Percentiles rank a stretch among this genome's conserved stretches.
Evolutionary conservation across 2,113 vertebrate genomes (phyloP).

Genomic region (Syngnathus floridae): DNA sequence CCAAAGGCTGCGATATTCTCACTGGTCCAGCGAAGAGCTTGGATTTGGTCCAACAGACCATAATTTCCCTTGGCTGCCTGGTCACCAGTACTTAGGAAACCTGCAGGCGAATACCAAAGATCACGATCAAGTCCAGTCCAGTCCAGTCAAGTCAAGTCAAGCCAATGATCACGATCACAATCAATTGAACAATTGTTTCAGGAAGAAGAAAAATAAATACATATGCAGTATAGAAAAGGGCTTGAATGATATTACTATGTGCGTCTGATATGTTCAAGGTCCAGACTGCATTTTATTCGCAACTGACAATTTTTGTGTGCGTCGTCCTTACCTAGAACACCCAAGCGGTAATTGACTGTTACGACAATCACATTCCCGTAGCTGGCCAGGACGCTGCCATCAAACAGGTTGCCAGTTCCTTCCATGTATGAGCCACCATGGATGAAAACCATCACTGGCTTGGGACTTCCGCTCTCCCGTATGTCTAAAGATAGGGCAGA

Average conservation of each 20-base stretch:
- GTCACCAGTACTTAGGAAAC: slow-evolving; percentile 97
- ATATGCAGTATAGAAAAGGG: no score
- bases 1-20: slow-evolving; percentile 98
- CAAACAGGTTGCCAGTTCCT: slow-evolving; percentile 98
- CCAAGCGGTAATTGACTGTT: slow-evolving; percentile 97
- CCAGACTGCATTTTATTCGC: no score
- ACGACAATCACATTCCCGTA: slow-evolving; percentile 99
- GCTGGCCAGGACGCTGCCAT: slow-evolving; percentile 98
- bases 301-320: not conserved
- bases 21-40: slow-evolving; percentile 97
- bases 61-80: slow-evolving; percentile 98
- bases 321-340: slow-evolving; percentile 89
- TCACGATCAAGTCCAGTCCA: not conserved
- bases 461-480: slow-evolving; percentile 97
- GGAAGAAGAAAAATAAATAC: no score
- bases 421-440: slow-evolving; percentile 99
- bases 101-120: slow-evolving; percentile 59
- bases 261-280: no score
- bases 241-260: no score
- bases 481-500: slow-evolving; percentile 80
- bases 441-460: slow-evolving; percentile 99
- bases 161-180: no score
- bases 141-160: no score
- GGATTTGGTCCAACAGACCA: slow-evolving; percentile 92
- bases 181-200: no score